These are phyloP conservation scores for Trichogramma pretiosum DNA, from an alignment of 1,140 invertebrate species.

Conservation along the genomic window DNA sequence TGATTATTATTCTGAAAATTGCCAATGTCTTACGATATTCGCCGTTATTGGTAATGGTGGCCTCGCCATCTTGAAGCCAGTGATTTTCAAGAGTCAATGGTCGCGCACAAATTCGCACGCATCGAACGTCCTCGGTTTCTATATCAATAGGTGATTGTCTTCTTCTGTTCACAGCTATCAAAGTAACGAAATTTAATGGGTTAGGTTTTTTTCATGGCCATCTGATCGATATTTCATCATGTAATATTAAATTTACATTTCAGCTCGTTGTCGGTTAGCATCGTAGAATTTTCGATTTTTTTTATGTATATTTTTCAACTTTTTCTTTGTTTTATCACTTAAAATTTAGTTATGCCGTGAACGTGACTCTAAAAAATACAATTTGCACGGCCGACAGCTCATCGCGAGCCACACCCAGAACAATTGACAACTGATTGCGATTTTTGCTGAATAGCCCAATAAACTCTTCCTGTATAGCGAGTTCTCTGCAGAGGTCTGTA, in stretches of 20 bases:
- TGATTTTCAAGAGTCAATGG: conserved; percentile 27
- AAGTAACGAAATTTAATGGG: too few species aligned
- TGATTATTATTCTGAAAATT: neutral
- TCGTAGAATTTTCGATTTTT: too few species aligned
- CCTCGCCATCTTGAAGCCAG: conserved; percentile 37
- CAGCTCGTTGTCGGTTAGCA: too few species aligned
- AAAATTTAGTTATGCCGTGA: neutral
- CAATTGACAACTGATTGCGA: too few species aligned
- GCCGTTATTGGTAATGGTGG: conserved; percentile 37
- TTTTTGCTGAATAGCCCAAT: neutral
- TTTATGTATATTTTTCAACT: conserved; percentile 16
- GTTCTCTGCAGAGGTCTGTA: conserved; percentile 11
- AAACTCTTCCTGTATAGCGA: conserved; percentile 4
- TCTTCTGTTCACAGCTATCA: conserved; percentile 18
- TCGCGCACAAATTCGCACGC: neutral
- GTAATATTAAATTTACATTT: neutral
- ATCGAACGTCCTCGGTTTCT: conserved; percentile 17
- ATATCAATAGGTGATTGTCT: conserved; percentile 31
- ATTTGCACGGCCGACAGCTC: too few species aligned
- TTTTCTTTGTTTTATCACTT: neutral
- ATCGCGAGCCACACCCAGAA: too few species aligned
- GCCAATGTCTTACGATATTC: conserved; percentile 27
- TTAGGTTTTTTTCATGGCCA: too few species aligned
- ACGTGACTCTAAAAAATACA: too few species aligned
- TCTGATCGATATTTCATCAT: neutral